Evolutionary conservation across 2,113 vertebrate genomes (phyloP).

Genomic region (Baryphthengus martii): DNA sequence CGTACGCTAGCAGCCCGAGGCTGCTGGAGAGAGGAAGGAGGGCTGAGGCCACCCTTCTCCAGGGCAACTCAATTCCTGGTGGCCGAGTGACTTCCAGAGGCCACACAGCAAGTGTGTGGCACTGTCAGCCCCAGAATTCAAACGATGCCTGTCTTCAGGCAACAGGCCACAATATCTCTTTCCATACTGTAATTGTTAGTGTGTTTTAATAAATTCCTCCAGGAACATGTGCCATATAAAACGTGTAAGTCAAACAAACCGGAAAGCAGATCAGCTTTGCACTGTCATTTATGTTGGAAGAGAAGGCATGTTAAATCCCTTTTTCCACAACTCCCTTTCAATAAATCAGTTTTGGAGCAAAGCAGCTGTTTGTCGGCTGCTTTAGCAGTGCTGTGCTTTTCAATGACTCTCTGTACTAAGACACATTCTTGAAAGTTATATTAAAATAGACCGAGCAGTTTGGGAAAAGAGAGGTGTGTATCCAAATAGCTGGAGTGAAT

Average conservation of each 20-base stretch:
- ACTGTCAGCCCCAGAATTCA: not conserved
- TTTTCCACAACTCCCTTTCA: constrained; percentile 10
- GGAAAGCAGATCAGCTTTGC: constrained; percentile 17
- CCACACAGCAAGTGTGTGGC: not conserved
- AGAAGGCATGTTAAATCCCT: not conserved
- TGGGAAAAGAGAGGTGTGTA: not conserved
- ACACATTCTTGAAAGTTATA: not conserved
- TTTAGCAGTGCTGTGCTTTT: not conserved
- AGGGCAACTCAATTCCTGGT: not conserved
- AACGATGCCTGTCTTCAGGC: not conserved
- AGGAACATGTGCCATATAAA: not conserved
- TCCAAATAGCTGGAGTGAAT: constrained; percentile 14
- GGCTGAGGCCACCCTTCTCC: not conserved
- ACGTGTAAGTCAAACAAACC: not conserved
- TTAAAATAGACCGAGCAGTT: not conserved
- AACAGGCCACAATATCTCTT: not conserved
- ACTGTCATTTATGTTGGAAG: not conserved
- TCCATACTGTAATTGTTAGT: not conserved
- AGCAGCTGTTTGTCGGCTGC: not conserved
- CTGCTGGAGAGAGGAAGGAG: not conserved
- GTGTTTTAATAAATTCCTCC: not conserved
- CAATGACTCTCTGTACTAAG: constrained; percentile 29
- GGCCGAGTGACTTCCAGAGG: not conserved
- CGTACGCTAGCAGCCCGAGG: not conserved
- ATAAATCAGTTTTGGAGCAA: constrained; percentile 4